Percentiles rank a stretch among this genome's conserved stretches.
Conservation (phyloP, 2,797 vertebrate genomes). For the Coracias cyanogaster region DNA sequence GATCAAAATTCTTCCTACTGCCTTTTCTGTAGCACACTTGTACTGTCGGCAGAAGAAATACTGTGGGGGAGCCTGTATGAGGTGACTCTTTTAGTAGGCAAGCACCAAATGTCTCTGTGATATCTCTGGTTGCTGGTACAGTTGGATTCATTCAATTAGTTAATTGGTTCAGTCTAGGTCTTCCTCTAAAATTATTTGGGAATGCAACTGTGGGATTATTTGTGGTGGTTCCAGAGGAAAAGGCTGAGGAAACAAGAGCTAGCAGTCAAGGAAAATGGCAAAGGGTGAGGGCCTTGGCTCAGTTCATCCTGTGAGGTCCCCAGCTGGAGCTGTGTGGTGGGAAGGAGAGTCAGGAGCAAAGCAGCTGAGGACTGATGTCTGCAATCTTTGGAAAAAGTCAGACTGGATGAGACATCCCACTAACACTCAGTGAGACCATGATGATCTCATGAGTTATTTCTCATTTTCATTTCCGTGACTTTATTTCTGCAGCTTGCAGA, state of each 20-base stretch:
- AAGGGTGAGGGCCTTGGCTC: neutral
- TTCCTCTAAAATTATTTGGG: neutral
- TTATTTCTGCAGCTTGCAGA: neutral
- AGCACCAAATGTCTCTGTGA: neutral
- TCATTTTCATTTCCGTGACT: neutral
- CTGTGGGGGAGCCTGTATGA: neutral
- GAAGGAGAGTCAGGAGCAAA: neutral
- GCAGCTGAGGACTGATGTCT: accelerated
- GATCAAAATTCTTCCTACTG: neutral
- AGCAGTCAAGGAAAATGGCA: neutral
- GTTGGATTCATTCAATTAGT: neutral
- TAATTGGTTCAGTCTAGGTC: neutral
- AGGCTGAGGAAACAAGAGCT: accelerated
- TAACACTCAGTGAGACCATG: neutral
- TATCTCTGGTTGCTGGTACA: neutral
- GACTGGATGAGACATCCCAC: neutral
- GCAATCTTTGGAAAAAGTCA: neutral
- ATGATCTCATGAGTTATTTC: neutral
- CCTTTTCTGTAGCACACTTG: neutral
- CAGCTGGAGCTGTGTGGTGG: neutral
- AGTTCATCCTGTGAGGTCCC: neutral
- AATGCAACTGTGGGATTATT: neutral
- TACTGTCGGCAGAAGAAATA: neutral
- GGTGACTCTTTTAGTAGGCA: neutral
- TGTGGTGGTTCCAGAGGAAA: neutral